Evolutionary conservation across 2,113 vertebrate genomes (phyloP), one percentile per base, ranked within the genome.

Genomic region (Limnothrissa miodon): DNA sequence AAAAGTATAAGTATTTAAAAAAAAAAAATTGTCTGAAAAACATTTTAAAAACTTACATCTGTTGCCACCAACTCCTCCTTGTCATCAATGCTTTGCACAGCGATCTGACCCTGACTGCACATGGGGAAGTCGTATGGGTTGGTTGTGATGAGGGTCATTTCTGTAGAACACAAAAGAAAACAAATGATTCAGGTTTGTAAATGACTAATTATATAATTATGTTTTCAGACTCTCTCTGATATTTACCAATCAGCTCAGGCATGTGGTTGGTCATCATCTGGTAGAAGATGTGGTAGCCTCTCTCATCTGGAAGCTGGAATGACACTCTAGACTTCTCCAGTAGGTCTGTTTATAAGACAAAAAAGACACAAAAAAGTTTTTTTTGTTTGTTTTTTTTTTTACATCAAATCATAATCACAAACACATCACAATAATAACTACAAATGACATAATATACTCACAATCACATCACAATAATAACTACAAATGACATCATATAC

Each of bases 11-110:
- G 4, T 21, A 56, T 56, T 21, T 21, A 96, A 88, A 84, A 96
- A 96, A 84, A 4, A 4, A 4, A 4, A 2, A 42, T 42, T 42
- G 42, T 42, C 42, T 42, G 42, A 42, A 6, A 42, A 42, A 42
- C 42, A 42, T 42, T 6, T 42, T 6, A 42, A 42, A 6, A 42
- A 42, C 42, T 70, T 11, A 97, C 96, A 91, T 97, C 96, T 44
- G 96, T 97, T 0, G 96, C 96, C 89, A 95, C 95, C 80, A 97
- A 8, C 83, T 96, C 96, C 51, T 96, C 96, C 78, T 95, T 91
- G 81, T 97, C 96, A 88, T 97, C 88, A 85, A 96, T 97, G 81
- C 96, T 97, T 83, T 95, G 80, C 48, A 97, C 96, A 21, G 86
- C 93, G 87, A 42, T 42, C 80, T 96, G 96, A 4, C 96, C 96